These are phyloP conservation scores for Lathamus discolor DNA, from an alignment of 2,113 vertebrate species.

Conservation along the genomic window DNA sequence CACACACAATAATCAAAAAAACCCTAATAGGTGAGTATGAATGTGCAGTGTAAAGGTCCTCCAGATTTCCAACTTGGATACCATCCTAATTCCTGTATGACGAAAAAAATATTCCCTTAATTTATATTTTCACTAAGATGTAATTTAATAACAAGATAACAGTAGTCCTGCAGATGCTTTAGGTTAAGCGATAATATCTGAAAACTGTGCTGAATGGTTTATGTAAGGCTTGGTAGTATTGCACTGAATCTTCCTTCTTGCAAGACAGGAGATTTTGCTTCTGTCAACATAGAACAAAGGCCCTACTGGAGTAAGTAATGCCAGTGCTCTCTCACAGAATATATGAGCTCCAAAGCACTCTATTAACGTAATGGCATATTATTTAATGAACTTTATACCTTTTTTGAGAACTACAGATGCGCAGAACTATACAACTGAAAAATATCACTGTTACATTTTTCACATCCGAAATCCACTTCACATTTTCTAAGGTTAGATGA, in stretches of 20 bases:
- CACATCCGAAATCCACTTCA: neutral
- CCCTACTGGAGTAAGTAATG: neutral
- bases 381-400: neutral
- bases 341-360: neutral
- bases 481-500: slow-evolving; percentile 21
- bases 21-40: fast-evolving
- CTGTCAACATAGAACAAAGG: neutral
- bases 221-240: neutral
- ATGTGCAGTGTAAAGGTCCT: neutral
- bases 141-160: neutral
- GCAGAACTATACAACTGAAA: neutral
- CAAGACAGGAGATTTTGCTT: neutral
- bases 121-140: neutral
- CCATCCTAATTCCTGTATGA: neutral
- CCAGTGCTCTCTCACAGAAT: neutral
- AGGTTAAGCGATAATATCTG: neutral
- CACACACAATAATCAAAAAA: neutral
- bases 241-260: neutral
- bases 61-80: neutral
- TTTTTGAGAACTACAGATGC: neutral
- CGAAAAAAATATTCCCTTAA: neutral
- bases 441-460: neutral
- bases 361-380: neutral
- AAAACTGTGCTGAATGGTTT: neutral
- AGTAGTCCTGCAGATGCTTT: neutral